Evolutionary conservation across 2,113 vertebrate species (phyloP), one percentile per base, ranked within the genome.

Genomic region (Sylvia atricapilla): DNA sequence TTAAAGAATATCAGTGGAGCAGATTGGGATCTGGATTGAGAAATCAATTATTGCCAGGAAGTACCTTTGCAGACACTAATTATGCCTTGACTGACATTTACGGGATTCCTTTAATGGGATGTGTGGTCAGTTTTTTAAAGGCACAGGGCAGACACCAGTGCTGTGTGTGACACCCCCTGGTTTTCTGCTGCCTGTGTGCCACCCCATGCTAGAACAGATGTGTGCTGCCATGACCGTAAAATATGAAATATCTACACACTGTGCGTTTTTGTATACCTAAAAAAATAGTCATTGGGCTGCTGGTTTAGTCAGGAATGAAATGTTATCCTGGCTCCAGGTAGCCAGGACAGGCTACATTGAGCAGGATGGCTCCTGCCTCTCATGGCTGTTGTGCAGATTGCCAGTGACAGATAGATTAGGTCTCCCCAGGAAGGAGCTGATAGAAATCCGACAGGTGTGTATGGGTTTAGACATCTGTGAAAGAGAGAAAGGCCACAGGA

Each of bases 41-140:
- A 96, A 94, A 89, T 90, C 94, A 75, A 93, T 96, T 95, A 87
- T 96, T 95, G 89, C 80, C 81, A 93, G 90, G 64, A 95, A 96
- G 44, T 90, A 89, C 91, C 27, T 93, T 84, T 88, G 73, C 30
- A 95, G 79, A 64, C 46, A 78, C 85, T 91, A 89, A 95, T 93
- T 95, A 93, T 53, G 88, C 78, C 69, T 90, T 91, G 63, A 59
- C 31, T 94, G 79, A 69, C 87, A 28, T 93, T 95, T 90, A 94
- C 44, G 23, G 64, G 94, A 82, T 94, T 70, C 73, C 76, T 93
- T 62, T 92, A 74, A 83, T 58, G 37, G 55, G 67, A 55, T 18
- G 25, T 62, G 50, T 80, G 94, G 86, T 73, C 83, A 80, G 75
- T 46, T 56, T 93, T 95, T 95, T 96, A 96, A 95, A 96, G 90